phyloP scores from a whole-genome alignment of 2,797 vertebrate species.

The Siniperca undulata region DNA sequence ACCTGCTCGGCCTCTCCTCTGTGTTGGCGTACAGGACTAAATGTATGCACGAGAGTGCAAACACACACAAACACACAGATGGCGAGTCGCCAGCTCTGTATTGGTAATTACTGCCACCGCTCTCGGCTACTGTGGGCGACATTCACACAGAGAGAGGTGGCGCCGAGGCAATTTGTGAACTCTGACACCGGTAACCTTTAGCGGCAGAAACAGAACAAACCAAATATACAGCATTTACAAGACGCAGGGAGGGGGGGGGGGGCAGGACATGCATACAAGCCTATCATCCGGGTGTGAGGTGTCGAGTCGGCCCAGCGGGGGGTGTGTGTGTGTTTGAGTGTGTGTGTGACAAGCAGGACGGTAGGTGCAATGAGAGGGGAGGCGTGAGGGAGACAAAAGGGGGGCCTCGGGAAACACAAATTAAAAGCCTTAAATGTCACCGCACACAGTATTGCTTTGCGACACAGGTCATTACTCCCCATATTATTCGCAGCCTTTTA shows the following conservation, averaged over 20 bases:
- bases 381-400: slow-evolving; percentile 65
- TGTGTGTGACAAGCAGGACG: slow-evolving; percentile 48
- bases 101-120: slow-evolving; percentile 86
- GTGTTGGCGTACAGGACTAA: not conserved
- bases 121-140: slow-evolving; percentile 84
- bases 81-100: not conserved
- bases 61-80: slow-evolving; percentile 36
- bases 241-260: slow-evolving; percentile 68
- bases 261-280: slow-evolving; percentile 72
- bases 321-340: slow-evolving; percentile 31
- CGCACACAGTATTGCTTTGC: slow-evolving; percentile 96
- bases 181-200: slow-evolving; percentile 98
- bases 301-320: slow-evolving; percentile 9
- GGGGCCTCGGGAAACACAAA: slow-evolving; percentile 91
- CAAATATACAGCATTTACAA: slow-evolving; percentile 86
- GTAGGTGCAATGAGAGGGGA: slow-evolving; percentile 66
- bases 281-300: slow-evolving; percentile 35
- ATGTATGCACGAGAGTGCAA: slow-evolving; percentile 49
- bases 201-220: slow-evolving; percentile 86
- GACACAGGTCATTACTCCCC: slow-evolving; percentile 99
- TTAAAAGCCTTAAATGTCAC: slow-evolving; percentile 99
- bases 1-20: not conserved
- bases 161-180: slow-evolving; percentile 97
- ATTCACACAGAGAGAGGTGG: slow-evolving; percentile 78
- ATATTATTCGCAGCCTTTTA: slow-evolving; percentile 91